These are phyloP conservation scores for Acanthochromis polyacanthus DNA, from an alignment of 2,113 vertebrate genomes.

Conservation along the genomic window DNA sequence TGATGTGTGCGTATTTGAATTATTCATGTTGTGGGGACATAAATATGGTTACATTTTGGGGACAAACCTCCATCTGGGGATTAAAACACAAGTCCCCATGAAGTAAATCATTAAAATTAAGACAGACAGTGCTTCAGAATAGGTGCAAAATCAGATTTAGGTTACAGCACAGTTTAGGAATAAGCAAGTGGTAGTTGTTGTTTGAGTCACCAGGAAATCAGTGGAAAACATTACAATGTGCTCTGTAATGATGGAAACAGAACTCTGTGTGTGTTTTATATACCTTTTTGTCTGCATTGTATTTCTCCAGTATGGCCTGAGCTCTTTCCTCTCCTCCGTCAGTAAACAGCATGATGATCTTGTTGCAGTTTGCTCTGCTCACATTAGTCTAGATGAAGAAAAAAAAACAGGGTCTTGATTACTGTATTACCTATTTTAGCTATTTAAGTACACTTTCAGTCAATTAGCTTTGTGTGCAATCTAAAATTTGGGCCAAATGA, in stretches of 20 bases:
- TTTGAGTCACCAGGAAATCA: neutral
- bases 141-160: neutral
- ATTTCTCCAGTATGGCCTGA: conserved; percentile 92
- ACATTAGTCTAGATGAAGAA: conserved; percentile 88
- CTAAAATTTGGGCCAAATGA: neutral
- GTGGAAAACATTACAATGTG: neutral
- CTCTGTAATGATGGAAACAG: neutral
- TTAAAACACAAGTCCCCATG: neutral
- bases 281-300: conserved; percentile 95
- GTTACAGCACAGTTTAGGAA: too few relatives aligned
- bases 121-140: neutral
- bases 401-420: neutral
- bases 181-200: too few relatives aligned
- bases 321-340: conserved; percentile 98
- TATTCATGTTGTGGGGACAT: neutral
- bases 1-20: neutral
- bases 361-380: conserved; percentile 97
- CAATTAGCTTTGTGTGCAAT: neutral
- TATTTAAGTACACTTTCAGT: neutral
- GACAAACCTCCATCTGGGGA: neutral
- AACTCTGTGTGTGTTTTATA: neutral
- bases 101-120: neutral
- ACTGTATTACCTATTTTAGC: neutral
- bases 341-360: conserved; percentile 99
- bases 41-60: neutral